phyloP scores from a whole-genome alignment of 2,888 invertebrate genomes.

The Pristionchus maxplancki region DNA sequence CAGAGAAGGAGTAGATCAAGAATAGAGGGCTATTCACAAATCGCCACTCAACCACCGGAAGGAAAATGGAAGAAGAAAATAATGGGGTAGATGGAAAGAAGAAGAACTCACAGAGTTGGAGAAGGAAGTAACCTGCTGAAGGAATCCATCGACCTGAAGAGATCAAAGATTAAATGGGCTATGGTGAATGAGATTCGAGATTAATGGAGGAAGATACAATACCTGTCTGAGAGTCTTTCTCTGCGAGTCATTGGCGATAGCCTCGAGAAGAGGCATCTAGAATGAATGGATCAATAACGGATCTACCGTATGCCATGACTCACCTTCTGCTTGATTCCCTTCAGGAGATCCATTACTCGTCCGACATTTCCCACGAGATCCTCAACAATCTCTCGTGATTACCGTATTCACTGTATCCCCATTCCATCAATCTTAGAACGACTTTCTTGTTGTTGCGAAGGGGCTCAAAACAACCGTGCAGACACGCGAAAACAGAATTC shows the following conservation, averaged over 20 bases:
- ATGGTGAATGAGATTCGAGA: background rate
- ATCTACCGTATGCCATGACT: background rate
- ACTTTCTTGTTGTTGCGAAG: conserved; percentile 3
- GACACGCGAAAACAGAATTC: conserved; percentile 33
- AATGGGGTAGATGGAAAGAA: background rate
- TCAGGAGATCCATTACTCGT: conserved; percentile 65
- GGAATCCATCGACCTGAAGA: conserved; percentile 60
- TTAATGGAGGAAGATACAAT: background rate
- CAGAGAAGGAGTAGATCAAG: background rate
- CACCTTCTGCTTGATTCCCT: conserved; percentile 64
- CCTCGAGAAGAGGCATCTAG: conserved; percentile 59
- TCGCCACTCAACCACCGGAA: conserved; percentile 25
- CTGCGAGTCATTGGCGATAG: conserved; percentile 65
- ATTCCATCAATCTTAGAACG: conserved; percentile 28
- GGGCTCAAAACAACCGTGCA: conserved; percentile 32
- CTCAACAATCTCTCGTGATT: conserved; percentile 51
- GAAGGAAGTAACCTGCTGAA: conserved; percentile 61
- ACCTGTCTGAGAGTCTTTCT: conserved; percentile 64
- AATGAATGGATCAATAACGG: background rate
- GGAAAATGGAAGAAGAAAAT: background rate
- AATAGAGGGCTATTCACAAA: conserved; percentile 1
- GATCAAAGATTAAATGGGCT: conserved; percentile 3
- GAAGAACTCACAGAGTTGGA: conserved; percentile 58
- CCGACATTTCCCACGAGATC: conserved; percentile 65
- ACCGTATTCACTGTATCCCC: conserved; percentile 18